Evolutionary conservation across 2,113 vertebrate species (phyloP).

Genomic region (Cnemophilus loriae): DNA sequence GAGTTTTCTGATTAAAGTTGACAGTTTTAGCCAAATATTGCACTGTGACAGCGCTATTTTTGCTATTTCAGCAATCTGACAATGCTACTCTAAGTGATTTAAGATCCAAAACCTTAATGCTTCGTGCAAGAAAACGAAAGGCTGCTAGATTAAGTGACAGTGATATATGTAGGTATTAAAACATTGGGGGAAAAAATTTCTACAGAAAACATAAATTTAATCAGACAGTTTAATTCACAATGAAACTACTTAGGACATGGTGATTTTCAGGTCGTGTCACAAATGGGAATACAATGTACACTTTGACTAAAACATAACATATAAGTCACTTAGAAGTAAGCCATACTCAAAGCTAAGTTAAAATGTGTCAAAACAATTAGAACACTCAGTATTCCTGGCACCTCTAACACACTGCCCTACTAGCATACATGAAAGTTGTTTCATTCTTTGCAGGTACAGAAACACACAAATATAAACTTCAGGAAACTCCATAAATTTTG

Average conservation of each 20-base stretch:
- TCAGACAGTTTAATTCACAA: neutral
- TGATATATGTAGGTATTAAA: neutral
- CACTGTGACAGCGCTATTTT: neutral
- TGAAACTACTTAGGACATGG: neutral
- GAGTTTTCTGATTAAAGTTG: slow-evolving; percentile 10
- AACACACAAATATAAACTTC: neutral
- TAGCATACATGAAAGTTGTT: neutral
- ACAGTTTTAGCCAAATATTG: slow-evolving; percentile 9
- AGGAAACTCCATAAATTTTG: neutral
- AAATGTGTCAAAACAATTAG: neutral
- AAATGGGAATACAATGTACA: neutral
- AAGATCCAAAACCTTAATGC: neutral
- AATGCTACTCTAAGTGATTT: neutral
- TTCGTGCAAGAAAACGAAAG: neutral
- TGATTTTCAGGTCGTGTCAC: neutral
- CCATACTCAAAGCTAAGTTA: neutral
- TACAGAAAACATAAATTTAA: neutral
- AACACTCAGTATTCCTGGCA: neutral
- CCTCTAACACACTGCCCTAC: neutral
- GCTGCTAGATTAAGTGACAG: neutral
- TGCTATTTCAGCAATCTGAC: slow-evolving; percentile 29
- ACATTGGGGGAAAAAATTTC: neutral
- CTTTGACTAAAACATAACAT: neutral
- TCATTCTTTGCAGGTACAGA: neutral
- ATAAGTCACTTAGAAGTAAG: neutral